Conservation (phyloP, 2,113 vertebrate genomes). For the Chaetops frenatus region DNA sequence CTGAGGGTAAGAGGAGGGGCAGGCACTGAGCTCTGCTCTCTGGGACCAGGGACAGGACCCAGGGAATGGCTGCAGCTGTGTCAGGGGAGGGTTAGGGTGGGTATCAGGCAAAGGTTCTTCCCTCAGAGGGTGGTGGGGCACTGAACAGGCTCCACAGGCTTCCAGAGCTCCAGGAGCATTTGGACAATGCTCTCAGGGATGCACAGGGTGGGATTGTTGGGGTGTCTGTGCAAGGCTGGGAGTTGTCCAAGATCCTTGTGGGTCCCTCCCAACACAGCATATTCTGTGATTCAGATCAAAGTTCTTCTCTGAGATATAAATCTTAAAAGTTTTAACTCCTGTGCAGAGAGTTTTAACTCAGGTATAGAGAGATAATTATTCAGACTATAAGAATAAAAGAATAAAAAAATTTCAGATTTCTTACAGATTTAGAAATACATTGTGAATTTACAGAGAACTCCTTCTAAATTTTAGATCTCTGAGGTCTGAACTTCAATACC, state of each 20-base stretch:
- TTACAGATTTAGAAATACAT: not conserved
- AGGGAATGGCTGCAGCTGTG: not conserved
- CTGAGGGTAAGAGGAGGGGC: not conserved
- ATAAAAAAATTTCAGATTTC: not conserved
- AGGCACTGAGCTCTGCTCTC: not conserved
- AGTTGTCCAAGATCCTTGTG: rapidly evolving
- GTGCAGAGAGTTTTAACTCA: not conserved
- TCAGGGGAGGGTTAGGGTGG: rapidly evolving
- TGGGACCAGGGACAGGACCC: not conserved
- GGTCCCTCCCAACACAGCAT: not conserved
- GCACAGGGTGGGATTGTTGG: not conserved
- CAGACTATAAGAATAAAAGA: not conserved
- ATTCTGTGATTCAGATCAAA: not conserved
- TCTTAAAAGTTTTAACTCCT: not conserved
- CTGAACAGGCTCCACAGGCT: not conserved
- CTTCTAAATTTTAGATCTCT: not conserved
- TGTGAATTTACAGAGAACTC: not conserved
- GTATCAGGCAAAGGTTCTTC: not conserved
- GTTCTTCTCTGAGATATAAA: not conserved
- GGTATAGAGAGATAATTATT: not conserved
- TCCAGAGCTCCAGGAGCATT: not conserved
- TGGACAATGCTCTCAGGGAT: not conserved
- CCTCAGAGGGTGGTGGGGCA: not conserved
- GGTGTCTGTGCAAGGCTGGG: not conserved
- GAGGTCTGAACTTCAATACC: not conserved